Conservation (phyloP, 35 echinoderm and acorn worm species). For the Anneissia japonica region DNA sequence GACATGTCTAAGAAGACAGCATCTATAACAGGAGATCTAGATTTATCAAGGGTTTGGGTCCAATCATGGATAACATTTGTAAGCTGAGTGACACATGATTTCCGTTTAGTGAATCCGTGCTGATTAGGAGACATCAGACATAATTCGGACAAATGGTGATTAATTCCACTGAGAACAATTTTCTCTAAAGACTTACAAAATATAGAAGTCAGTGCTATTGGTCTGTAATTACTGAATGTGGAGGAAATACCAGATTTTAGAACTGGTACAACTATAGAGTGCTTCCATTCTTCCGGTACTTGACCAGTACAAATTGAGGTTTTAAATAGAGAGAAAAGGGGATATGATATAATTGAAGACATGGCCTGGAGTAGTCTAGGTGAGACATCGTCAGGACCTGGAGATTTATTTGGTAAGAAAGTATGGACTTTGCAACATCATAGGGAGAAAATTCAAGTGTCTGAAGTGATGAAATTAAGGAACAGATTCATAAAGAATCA, state of each 20-base stretch:
- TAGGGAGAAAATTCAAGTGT: background rate
- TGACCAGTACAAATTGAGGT: background rate
- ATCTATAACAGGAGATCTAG: background rate
- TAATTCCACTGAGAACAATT: background rate
- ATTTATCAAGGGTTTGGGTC: background rate
- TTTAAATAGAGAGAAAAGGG: background rate
- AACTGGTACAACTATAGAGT: conserved; percentile 21
- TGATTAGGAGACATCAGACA: background rate
- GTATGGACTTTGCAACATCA: too few relatives aligned
- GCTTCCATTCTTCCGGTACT: conserved; percentile 24
- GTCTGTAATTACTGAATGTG: conserved; percentile 37
- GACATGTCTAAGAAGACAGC: background rate
- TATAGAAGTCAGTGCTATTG: conserved; percentile 35
- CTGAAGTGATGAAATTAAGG: background rate
- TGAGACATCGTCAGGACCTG: background rate
- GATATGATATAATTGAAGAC: background rate
- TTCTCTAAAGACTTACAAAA: conserved; percentile 30
- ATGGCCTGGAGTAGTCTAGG: background rate
- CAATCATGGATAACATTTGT: background rate
- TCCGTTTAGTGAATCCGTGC: background rate
- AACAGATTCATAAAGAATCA: too few relatives aligned
- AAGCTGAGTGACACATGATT: background rate
- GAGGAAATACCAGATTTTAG: conserved; percentile 20
- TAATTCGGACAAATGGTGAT: background rate
- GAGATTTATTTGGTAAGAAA: background rate